Evolutionary conservation across 1,140 invertebrate genomes (phyloP), one percentile per base, ranked within the genome.

Genomic region (Orchesella cincta): DNA sequence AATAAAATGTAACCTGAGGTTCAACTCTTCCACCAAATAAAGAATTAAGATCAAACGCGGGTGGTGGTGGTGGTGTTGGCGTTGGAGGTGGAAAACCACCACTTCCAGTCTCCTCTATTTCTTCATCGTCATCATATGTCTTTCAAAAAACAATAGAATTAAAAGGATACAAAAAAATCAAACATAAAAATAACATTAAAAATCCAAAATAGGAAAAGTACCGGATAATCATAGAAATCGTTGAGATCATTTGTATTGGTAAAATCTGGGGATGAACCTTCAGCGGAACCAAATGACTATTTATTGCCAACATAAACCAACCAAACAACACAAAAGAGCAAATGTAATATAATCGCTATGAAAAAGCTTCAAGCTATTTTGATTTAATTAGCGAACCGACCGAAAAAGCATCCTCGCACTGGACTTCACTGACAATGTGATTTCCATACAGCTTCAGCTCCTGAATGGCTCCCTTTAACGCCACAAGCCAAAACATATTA

Each of bases 381-480:
- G 39, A 23, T 5, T 46, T 73, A 20, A 8, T 26, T 64, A 64
- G 5, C n/a, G 29, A 76, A 84, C 84, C 82, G 81, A 86, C 85
- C 84, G 83, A 82, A 72, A 84, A 74, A 33, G 81, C 81, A 77
- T 87, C 85, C 72, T 86, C 89, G 84, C 92, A 93, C 82, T 92
- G 90, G 67, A 90, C 87, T 79, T 90, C 88, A 51, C 91, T 91
- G 81, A 90, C 88, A 23, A 86, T 86, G 1, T 90, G 89, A 57
- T 89, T 88, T 77, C 88, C 89, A 82, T 88, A 91, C 75, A 93
- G 85, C 85, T 92, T 92, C 79, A 93, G 85, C 83, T 92, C 91
- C 87, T 92, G 91, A 83, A 92, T 88, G 12, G 90, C 89, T 71
- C 92, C 92, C 91, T 93, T 90, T 83, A 91, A 85, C 76, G 85